Conservation (phyloP, 2,888 invertebrate genomes). For the Antheraea yamamai region DNA sequence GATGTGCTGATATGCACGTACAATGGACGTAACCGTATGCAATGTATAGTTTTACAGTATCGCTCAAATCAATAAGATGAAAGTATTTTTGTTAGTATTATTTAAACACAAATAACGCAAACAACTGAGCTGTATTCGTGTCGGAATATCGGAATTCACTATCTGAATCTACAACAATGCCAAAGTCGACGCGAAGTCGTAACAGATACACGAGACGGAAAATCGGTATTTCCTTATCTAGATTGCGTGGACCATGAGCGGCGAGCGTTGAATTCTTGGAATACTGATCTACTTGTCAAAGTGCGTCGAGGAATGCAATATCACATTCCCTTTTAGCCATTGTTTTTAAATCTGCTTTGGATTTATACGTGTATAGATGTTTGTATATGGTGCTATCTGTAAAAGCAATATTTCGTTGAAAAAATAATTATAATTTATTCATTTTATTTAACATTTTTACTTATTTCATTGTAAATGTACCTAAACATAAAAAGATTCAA, state of each 20-base stretch:
- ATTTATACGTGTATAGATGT: slow-evolving; percentile 14
- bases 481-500: too few species aligned
- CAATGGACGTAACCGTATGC: too few species aligned
- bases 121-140: not conserved
- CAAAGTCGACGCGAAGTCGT: slow-evolving; percentile 7
- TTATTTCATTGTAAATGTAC: too few species aligned
- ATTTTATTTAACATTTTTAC: too few species aligned
- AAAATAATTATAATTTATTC: not conserved
- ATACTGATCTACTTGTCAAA: slow-evolving; percentile 20
- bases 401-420: not conserved
- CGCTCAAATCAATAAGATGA: not conserved
- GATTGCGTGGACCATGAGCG: slow-evolving; percentile 24
- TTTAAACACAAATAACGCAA: not conserved
- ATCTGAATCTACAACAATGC: slow-evolving; percentile 17
- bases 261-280: slow-evolving; percentile 27
- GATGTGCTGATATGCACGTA: too few species aligned
- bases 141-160: not conserved
- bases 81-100: not conserved
- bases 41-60: not conserved
- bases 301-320: slow-evolving; percentile 11
- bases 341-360: not conserved
- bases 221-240: slow-evolving; percentile 32
- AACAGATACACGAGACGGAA: slow-evolving; percentile 31
- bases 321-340: not conserved
- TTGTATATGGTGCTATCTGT: not conserved